Conservation (phyloP, 92 coral and sea anemone species). For the Diadumene lineata region DNA sequence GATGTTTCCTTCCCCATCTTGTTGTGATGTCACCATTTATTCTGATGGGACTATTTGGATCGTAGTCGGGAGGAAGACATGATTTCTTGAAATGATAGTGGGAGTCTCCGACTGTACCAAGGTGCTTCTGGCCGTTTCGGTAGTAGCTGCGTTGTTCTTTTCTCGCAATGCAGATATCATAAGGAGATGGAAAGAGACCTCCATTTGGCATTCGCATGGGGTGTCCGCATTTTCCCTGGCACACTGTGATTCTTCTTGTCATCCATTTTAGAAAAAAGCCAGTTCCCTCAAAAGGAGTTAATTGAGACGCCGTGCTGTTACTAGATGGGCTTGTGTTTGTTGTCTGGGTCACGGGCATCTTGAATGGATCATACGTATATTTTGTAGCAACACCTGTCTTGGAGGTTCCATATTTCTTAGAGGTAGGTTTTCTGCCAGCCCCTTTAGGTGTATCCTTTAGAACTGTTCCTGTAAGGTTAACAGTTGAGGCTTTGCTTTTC, state of each 20-base stretch:
- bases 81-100: slow-evolving; percentile 48
- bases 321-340: background rate
- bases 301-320: background rate
- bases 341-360: background rate
- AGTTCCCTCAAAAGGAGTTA: slow-evolving; percentile 44
- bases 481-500: background rate
- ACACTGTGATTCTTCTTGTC: slow-evolving; percentile 45
- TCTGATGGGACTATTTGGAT: background rate
- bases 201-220: slow-evolving; percentile 49
- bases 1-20: slow-evolving; percentile 11
- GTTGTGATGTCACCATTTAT: background rate
- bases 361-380: background rate
- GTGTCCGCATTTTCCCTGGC: slow-evolving; percentile 56
- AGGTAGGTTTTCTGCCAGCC: background rate
- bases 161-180: slow-evolving; percentile 52
- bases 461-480: background rate
- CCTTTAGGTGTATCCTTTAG: slow-evolving; percentile 8
- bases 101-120: slow-evolving; percentile 46
- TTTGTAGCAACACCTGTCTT: background rate
- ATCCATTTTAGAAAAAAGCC: slow-evolving; percentile 55
- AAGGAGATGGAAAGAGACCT: slow-evolving; percentile 42
- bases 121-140: slow-evolving; percentile 45
- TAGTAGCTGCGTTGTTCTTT: slow-evolving; percentile 36
- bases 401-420: background rate
- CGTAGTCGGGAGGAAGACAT: background rate